Conservation (phyloP, 2,797 vertebrate genomes). For the Vultur gryphus region DNA sequence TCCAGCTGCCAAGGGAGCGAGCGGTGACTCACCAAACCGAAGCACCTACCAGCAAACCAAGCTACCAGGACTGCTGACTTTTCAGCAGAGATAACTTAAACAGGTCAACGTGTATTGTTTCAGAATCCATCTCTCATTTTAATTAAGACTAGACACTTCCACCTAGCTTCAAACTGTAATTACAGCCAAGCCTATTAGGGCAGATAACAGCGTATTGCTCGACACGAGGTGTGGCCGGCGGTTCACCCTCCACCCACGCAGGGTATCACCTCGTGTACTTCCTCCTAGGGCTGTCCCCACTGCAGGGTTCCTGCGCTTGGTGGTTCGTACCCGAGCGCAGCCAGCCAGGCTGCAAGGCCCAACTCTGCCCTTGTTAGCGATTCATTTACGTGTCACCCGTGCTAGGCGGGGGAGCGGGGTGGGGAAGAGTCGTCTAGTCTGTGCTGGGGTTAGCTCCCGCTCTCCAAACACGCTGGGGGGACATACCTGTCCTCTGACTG, state of each 20-base stretch:
- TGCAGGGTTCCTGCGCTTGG: background rate
- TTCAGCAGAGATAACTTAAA: background rate
- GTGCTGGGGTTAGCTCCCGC: background rate
- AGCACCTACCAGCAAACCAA: background rate
- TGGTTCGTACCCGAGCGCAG: background rate
- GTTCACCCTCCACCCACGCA: background rate
- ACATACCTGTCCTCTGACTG: background rate
- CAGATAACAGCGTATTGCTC: background rate
- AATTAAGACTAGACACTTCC: constrained; percentile 7
- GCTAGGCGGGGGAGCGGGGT: fast-evolving
- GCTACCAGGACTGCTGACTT: background rate
- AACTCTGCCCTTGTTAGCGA: background rate
- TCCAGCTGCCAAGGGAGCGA: background rate
- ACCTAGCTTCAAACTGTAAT: background rate
- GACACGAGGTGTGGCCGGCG: fast-evolving
- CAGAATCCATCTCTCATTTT: background rate
- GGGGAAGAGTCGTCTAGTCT: fast-evolving
- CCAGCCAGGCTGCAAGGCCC: background rate
- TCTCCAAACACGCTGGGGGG: fast-evolving
- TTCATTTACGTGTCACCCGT: fast-evolving
- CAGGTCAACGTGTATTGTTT: fast-evolving
- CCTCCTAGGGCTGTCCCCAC: background rate
- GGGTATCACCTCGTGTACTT: background rate
- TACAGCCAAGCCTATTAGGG: background rate
- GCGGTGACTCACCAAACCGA: background rate